Conservation (phyloP, 2,888 invertebrate genomes). For the Agrypnus murinus region DNA sequence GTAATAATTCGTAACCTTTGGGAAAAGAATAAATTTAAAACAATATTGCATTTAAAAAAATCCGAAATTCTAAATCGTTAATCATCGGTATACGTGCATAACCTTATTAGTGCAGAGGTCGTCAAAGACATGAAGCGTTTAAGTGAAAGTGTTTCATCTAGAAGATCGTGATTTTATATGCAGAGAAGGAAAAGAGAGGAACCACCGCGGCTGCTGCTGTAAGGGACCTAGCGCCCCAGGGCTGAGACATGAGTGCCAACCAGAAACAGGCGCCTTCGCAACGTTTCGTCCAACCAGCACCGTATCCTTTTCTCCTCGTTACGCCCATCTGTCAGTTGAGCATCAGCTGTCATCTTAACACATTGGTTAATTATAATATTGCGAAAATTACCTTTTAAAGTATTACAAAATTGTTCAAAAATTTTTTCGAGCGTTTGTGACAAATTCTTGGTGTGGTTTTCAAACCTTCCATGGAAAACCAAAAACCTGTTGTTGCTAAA, state of each 20-base stretch:
- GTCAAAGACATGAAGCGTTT: slow-evolving; percentile 61
- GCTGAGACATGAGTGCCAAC: slow-evolving; percentile 80
- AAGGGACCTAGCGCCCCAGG: slow-evolving; percentile 76
- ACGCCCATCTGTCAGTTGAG: slow-evolving; percentile 68
- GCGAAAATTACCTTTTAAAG: neutral
- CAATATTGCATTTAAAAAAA: slow-evolving; percentile 61
- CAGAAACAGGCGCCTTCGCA: slow-evolving; percentile 78
- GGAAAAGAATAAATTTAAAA: slow-evolving; percentile 64
- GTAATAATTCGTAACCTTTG: slow-evolving; percentile 70
- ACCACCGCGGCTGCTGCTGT: slow-evolving; percentile 78
- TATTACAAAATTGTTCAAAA: slow-evolving; percentile 31
- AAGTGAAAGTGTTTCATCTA: slow-evolving; percentile 65
- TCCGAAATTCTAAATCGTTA: slow-evolving; percentile 59
- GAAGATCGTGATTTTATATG: slow-evolving; percentile 70
- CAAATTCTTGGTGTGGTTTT: slow-evolving; percentile 40
- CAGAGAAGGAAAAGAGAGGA: slow-evolving; percentile 62
- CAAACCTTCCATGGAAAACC: slow-evolving; percentile 19
- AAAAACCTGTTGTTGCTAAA: slow-evolving; percentile 18
- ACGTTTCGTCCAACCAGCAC: slow-evolving; percentile 75
- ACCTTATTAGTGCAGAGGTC: slow-evolving; percentile 55
- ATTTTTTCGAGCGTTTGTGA: neutral
- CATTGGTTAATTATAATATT: slow-evolving; percentile 35
- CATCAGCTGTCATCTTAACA: slow-evolving; percentile 59
- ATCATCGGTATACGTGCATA: slow-evolving; percentile 59
- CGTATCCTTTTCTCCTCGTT: slow-evolving; percentile 69